Evolutionary conservation across 2,113 vertebrate genomes (phyloP).

Genomic region (Bubalus kerabau): DNA sequence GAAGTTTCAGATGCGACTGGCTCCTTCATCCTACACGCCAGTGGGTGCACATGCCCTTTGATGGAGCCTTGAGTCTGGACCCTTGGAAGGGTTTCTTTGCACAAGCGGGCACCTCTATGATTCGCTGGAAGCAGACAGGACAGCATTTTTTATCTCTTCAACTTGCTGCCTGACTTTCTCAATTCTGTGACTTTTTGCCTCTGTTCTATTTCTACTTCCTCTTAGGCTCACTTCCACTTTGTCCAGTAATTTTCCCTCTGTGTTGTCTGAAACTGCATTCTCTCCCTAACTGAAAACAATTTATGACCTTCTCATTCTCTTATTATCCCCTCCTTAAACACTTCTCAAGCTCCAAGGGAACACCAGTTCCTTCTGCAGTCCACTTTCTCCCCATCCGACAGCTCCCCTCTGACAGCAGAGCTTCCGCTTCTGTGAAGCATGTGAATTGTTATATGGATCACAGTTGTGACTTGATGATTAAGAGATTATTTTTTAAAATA

Average conservation of each 20-base stretch:
- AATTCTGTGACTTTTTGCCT: not conserved
- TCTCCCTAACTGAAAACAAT: not conserved
- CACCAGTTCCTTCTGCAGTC: not conserved
- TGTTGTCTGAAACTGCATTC: not conserved
- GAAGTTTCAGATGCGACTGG: not conserved
- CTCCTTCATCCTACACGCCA: not conserved
- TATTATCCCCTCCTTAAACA: not conserved
- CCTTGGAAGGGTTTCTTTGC: not conserved
- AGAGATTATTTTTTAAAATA: not conserved
- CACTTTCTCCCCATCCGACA: not conserved
- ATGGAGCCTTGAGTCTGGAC: not conserved
- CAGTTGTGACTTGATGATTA: not conserved
- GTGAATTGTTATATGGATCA: not conserved
- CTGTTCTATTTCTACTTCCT: not conserved
- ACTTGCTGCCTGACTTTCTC: not conserved
- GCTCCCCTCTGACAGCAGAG: fast-evolving
- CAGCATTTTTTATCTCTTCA: not conserved
- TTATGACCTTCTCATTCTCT: not conserved
- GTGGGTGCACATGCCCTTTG: too few species aligned
- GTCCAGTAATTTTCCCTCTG: not conserved
- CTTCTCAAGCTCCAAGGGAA: not conserved
- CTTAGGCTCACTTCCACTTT: not conserved
- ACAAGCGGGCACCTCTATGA: not conserved
- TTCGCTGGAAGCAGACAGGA: not conserved
- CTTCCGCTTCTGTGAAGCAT: not conserved